Base-by-base conservation (phyloP, 1,140 invertebrate species). In the Epicauta chinensis region DNA sequence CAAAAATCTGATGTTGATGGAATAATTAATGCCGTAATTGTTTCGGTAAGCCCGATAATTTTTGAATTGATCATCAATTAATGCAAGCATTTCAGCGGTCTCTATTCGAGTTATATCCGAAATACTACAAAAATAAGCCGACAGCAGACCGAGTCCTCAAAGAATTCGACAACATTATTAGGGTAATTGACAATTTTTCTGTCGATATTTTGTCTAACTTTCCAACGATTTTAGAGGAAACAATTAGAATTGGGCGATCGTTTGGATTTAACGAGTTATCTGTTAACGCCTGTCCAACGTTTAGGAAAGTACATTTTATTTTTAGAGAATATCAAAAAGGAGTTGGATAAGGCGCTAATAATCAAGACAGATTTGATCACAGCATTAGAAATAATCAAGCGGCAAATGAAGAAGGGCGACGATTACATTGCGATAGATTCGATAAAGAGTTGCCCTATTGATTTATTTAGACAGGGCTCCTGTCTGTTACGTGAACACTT, bases 221-320 rank as follows among this genome's bases (percentile, higher is more conserved):
- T n/a, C n/a, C n/a, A n/a, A n/a, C n/a, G 7, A 23, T 50, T 57
- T 23, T 32, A 64, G 63, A 46, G 48, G 38, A 53, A 52, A 38
- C 62, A 64, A 47, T 59, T 45, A 34, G 29, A 48, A 36, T 47
- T 65, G 10, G 35, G 53, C 7, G 60, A 67, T 53, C 57, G 53
- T 16, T 47, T 67, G 12, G 56, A 59, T 35, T 51, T 67, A 12
- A 55, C 62, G 13, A 59, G 62, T 11, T 61, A 63, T 34, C 42
- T 67, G 16, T 42, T 67, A 4, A 66, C 61, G n/a, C 65, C 65
- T 13, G 38, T 67, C 29, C 65, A 67, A 55, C 42, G 65, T 31
- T 31, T 66, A 15, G 65, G 58, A 16, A 64, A 61, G 40, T 67
- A 67, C 44, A 61, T 56, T 34, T 44, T 66, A 16, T 54, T 67